These are phyloP conservation scores for Perca schrenkii DNA, from an alignment of 2,113 vertebrate species.

Conservation along the genomic window DNA sequence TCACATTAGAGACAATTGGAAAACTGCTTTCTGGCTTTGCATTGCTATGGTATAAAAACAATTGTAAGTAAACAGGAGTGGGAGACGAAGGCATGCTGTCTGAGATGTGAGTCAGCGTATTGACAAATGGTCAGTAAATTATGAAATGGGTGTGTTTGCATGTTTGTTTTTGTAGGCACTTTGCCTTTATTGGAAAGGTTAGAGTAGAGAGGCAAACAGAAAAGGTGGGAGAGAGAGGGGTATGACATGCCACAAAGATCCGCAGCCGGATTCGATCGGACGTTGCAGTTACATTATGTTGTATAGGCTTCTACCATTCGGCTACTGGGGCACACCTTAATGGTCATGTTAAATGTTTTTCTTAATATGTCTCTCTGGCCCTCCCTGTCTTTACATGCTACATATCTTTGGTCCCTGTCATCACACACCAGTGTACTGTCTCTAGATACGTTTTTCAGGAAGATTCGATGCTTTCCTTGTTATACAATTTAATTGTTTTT, in stretches of 20 bases:
- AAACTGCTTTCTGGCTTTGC: conserved; percentile 8
- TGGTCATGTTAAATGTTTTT: neutral
- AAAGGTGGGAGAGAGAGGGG: neutral
- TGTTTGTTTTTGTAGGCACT: neutral
- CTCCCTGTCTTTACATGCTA: neutral
- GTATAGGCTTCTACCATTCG: neutral
- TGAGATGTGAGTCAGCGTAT: conserved; percentile 21
- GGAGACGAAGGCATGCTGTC: conserved; percentile 6
- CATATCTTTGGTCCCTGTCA: neutral
- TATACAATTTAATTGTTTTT: neutral
- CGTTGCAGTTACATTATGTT: neutral
- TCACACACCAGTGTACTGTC: neutral
- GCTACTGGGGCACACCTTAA: neutral
- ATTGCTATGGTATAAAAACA: conserved; percentile 25
- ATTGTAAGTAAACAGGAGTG: conserved; percentile 35
- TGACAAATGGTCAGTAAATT: conserved; percentile 29
- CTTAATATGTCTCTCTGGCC: neutral
- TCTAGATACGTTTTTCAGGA: neutral
- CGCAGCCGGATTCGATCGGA: neutral
- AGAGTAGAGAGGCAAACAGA: neutral
- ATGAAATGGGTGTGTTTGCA: conserved; percentile 15
- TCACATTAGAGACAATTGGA: neutral
- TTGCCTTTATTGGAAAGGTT: neutral
- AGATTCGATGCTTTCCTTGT: neutral
- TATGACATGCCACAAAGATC: neutral